Conservation (phyloP, 35 echinoderm and acorn worm genomes). For the Amphiura filiformis region DNA sequence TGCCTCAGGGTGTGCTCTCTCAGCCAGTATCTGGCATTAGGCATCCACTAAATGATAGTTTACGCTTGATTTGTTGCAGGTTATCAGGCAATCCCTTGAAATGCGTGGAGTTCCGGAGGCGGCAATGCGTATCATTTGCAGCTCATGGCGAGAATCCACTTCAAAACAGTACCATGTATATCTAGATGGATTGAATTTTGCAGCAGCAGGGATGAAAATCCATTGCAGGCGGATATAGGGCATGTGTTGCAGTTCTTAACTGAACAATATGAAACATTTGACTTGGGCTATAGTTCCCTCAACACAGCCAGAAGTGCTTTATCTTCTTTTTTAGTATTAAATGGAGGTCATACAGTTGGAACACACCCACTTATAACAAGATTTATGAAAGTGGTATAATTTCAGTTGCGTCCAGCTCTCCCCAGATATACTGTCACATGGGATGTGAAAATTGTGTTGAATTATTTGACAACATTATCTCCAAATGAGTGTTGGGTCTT, state of each 20-base stretch:
- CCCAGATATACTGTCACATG: constrained; percentile 56
- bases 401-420: constrained; percentile 35
- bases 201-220: not conserved
- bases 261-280: not conserved
- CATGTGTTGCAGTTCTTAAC: constrained; percentile 5
- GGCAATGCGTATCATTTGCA: constrained; percentile 1
- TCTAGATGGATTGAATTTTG: constrained; percentile 7
- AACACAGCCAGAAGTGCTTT: constrained; percentile 45
- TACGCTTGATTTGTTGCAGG: constrained; percentile 25
- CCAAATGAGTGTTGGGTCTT: constrained; percentile 27
- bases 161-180: constrained; percentile 20
- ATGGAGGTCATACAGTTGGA: constrained; percentile 20
- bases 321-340: not conserved
- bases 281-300: constrained; percentile 36
- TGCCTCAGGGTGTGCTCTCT: not conserved
- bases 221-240: not conserved
- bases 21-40: not conserved
- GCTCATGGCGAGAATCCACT: constrained; percentile 11
- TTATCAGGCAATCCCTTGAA: constrained; percentile 21
- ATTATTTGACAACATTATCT: constrained; percentile 33
- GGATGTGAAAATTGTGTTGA: constrained; percentile 61
- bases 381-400: constrained; percentile 61
- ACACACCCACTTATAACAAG: constrained; percentile 25
- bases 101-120: not conserved
- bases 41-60: constrained; percentile 1